Percentiles rank a stretch among this genome's conserved stretches.
Conservation (phyloP, 1,140 invertebrate species). For the Tyrophagus putrescentiae region DNA sequence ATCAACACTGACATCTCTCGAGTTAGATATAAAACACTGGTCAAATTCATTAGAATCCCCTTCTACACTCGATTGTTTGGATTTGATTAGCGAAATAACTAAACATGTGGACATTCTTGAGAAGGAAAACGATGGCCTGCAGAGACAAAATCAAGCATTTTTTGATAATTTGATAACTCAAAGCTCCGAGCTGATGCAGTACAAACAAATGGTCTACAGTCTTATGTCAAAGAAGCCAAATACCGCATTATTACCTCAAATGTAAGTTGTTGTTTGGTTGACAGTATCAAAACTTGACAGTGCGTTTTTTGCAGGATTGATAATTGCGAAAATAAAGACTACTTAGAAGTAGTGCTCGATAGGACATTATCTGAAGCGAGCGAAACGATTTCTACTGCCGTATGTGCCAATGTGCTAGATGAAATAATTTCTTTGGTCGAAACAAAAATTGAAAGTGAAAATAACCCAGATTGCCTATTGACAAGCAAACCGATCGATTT, state of each 20-base stretch:
- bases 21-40: constrained; percentile 8
- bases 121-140: neutral
- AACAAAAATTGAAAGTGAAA: neutral
- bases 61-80: neutral
- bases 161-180: neutral
- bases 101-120: neutral
- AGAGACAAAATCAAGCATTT: neutral
- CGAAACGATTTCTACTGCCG: neutral
- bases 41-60: neutral
- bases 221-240: too few species aligned
- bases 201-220: neutral
- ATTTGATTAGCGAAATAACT: neutral
- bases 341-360: too few species aligned
- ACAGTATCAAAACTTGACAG: too few species aligned
- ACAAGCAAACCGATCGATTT: neutral
- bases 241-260: too few species aligned
- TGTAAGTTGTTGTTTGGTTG: too few species aligned
- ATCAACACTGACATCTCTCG: constrained; percentile 14
- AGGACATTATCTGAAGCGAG: neutral
- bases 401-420: neutral
- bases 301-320: too few species aligned
- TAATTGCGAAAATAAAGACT: too few species aligned
- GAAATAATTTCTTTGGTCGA: neutral
- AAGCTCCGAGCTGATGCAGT: neutral
- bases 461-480: neutral